Conservation (phyloP, 1,140 invertebrate genomes). For the Wiebesia pumilae region DNA sequence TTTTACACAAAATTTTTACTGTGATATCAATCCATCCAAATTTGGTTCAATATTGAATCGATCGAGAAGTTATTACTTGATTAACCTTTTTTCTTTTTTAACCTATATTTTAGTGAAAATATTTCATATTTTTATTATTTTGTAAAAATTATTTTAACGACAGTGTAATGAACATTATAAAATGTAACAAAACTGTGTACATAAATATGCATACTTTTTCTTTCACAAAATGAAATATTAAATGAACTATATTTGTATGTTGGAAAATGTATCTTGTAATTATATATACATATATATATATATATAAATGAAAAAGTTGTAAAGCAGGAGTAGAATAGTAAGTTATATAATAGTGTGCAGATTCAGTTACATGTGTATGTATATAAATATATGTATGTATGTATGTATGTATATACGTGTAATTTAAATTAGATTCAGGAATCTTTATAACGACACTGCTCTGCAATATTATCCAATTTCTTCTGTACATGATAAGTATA, state of each 20-base stretch:
- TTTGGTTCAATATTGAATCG: not conserved
- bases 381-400: too few relatives aligned
- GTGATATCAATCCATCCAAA: not conserved
- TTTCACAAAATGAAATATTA: too few relatives aligned
- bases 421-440: constrained; percentile 4
- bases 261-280: too few relatives aligned
- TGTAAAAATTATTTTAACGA: too few relatives aligned
- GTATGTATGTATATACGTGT: not conserved
- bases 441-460: constrained; percentile 18
- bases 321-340: not conserved
- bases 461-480: constrained; percentile 40
- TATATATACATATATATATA: too few relatives aligned
- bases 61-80: not conserved
- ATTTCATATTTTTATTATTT: too few relatives aligned
- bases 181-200: too few relatives aligned
- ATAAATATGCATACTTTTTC: too few relatives aligned
- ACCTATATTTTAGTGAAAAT: too few relatives aligned
- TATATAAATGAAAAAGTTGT: not conserved
- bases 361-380: not conserved
- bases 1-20: not conserved
- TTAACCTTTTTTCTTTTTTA: not conserved
- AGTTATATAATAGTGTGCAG: not conserved
- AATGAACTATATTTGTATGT: too few relatives aligned
- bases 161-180: too few relatives aligned
- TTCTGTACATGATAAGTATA: constrained; percentile 39